Evolutionary conservation across 2,113 vertebrate genomes (phyloP).

Genomic region (Zapornia atra): DNA sequence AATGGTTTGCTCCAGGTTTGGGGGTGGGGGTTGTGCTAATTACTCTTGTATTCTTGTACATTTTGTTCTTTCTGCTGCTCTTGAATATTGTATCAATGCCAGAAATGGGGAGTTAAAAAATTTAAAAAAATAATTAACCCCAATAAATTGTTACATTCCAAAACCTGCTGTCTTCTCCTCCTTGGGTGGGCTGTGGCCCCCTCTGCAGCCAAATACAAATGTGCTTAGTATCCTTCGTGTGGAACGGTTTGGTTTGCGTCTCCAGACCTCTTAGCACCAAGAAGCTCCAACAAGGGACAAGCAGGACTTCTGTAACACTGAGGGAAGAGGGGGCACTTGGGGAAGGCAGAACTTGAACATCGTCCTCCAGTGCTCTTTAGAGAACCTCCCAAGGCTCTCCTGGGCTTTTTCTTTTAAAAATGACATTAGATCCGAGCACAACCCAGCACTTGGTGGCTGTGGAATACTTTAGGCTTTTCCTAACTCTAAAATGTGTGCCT

Average conservation of each 20-base stretch:
- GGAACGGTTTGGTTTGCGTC: background rate
- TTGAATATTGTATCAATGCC: conserved; percentile 83
- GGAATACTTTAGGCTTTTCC: background rate
- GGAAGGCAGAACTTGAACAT: rapidly evolving
- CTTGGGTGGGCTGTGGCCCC: background rate
- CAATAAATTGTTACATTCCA: conserved; percentile 87
- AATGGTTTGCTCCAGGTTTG: conserved; percentile 65
- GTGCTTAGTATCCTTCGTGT: rapidly evolving
- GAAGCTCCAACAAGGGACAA: background rate
- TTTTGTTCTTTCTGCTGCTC: conserved; percentile 83
- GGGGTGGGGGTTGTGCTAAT: conserved; percentile 74
- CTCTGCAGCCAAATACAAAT: background rate
- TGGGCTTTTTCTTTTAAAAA: background rate
- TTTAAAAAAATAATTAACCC: conserved; percentile 37
- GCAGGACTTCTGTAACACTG: background rate
- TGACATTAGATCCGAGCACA: background rate
- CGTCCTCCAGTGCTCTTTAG: background rate
- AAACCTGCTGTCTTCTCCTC: background rate
- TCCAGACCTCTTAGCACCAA: background rate
- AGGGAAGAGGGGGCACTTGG: background rate
- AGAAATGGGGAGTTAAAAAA: conserved; percentile 78
- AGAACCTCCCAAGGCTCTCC: background rate
- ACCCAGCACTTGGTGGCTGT: background rate
- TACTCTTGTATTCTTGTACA: conserved; percentile 79
- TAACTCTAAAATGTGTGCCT: rapidly evolving